These are phyloP conservation scores for Threskiornis aethiopicus DNA, from an alignment of 2,797 vertebrate genomes.

Conservation along the genomic window DNA sequence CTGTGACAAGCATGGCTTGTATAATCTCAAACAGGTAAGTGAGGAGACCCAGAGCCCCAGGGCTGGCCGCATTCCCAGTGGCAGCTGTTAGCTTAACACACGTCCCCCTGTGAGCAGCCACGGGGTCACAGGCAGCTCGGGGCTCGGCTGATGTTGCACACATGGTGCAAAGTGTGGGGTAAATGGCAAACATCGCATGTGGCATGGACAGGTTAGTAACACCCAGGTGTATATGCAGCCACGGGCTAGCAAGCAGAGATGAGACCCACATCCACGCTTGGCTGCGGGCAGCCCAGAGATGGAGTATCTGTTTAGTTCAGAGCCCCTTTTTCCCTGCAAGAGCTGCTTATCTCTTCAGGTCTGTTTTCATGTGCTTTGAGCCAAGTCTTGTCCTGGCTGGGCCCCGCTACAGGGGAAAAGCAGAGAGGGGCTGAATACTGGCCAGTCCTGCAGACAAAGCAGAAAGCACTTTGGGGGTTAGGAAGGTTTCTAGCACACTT, in stretches of 20 bases:
- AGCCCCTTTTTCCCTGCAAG: background rate
- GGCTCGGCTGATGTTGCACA: background rate
- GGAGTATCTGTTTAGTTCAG: background rate
- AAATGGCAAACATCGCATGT: background rate
- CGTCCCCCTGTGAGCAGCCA: background rate
- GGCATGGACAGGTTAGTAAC: background rate
- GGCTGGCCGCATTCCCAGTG: background rate
- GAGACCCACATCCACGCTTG: background rate
- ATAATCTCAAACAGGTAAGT: constrained; percentile 93
- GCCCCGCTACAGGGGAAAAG: background rate
- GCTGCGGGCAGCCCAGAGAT: background rate
- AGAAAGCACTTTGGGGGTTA: background rate
- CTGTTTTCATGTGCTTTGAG: background rate
- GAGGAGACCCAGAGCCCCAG: background rate
- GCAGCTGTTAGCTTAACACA: background rate
- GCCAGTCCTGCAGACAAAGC: background rate
- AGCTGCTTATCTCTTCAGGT: background rate
- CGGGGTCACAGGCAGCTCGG: background rate
- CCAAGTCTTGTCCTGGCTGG: background rate
- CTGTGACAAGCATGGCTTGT: constrained; percentile 90
- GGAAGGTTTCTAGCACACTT: background rate
- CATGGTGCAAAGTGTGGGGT: background rate
- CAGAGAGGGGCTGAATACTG: background rate
- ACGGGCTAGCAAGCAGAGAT: background rate
- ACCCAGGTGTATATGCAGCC: background rate